phyloP scores from a whole-genome alignment of 2,113 vertebrate genomes.

The Sminthopsis crassicaudata region DNA sequence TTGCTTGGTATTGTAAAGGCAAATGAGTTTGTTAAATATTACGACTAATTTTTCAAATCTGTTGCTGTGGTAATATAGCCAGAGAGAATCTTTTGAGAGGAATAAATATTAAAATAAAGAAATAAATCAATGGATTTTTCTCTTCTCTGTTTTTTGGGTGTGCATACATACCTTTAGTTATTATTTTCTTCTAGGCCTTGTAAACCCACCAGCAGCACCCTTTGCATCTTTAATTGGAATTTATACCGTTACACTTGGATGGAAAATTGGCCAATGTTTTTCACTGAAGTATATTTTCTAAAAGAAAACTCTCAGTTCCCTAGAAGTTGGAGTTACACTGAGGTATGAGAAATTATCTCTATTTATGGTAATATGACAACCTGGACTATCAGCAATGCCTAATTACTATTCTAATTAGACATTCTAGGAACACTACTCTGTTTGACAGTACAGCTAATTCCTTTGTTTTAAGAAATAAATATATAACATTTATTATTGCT shows the following conservation, averaged over 20 bases:
- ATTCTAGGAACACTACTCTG: not conserved
- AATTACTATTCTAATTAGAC: not conserved
- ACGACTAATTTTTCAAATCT: not conserved
- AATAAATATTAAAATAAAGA: not conserved
- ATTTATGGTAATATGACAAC: not conserved
- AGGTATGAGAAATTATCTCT: conserved; percentile 77
- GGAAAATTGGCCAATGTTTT: conserved; percentile 83
- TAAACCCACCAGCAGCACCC: conserved; percentile 75
- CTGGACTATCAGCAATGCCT: not conserved
- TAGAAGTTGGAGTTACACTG: conserved; percentile 84
- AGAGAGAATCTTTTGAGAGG: not conserved
- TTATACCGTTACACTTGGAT: conserved; percentile 80
- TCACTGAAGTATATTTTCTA: conserved; percentile 84
- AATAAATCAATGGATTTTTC: not conserved
- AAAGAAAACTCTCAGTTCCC: conserved; percentile 82
- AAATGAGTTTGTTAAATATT: not conserved
- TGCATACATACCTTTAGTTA: not conserved
- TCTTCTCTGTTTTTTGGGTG: not conserved
- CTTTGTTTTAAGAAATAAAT: conserved; percentile 16
- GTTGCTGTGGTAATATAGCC: not conserved
- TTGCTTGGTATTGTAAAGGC: not conserved
- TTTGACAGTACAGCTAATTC: not conserved
- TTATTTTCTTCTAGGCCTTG: conserved; percentile 73
- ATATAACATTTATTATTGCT: not conserved
- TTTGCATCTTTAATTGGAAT: conserved; percentile 83